Evolutionary conservation across 2,797 vertebrate genomes (phyloP), one percentile per base, ranked within the genome.

Genomic region (Valencia hispanica): DNA sequence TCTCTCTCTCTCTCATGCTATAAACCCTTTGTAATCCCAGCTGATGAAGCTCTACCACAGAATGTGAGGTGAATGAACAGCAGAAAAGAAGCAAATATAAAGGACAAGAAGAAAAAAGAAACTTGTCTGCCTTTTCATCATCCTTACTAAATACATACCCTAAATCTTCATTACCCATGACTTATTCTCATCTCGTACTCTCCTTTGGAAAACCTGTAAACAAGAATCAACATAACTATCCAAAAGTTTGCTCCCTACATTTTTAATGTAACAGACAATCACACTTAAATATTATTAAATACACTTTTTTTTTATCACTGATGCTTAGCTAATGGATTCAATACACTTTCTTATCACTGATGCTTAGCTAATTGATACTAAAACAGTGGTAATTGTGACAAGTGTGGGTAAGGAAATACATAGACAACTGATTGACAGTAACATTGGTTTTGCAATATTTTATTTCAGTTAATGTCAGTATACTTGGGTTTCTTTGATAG

Each of bases 1-100:
- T n/a, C n/a, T n/a, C n/a, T n/a, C n/a, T n/a, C n/a, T n/a, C n/a
- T 89, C 81, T 69, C 81, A 88, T 90, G 18, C 7, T 61, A 61
- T 20, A 61, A 61, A 65, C 34, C 34, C 34, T 65, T 10, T 39
- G 34, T 65, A 65, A 65, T 65, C 61, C 61, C 34, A 36, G 18
- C 20, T 65, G 39, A 20, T 22, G 61, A 65, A 34, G 8, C 22
- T 65, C 32, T 65, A 39, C 7, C 32, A 63, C 34, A 65, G 34
- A 39, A 36, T 65, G 18, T 65, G 20, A 65, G 34, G 61, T 14
- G 34, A 20, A 65, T 39, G 25, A 39, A 65, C 34, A 39, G 61
- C 34, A 39, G 9, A 22, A 39, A 65, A 65, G 22, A 18, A 39
- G 18, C 34, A 65, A 65, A 18, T 11, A 65, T 15, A 20, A 25